Percentiles rank a stretch among this genome's conserved stretches.
Conservation (phyloP, 2,113 vertebrate genomes). For the Connochaetes taurinus region DNA sequence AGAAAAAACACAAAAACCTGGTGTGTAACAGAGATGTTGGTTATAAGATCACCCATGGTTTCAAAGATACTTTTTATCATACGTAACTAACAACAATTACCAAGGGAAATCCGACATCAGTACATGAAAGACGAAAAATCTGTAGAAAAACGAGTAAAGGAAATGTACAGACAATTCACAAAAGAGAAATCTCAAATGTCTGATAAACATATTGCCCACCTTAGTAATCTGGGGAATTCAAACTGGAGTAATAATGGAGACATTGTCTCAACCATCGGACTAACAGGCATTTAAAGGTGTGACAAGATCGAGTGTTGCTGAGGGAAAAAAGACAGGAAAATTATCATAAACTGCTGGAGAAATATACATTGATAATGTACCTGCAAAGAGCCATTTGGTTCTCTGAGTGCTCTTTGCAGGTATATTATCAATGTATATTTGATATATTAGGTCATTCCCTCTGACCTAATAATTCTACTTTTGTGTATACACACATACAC, state of each 20-base stretch:
- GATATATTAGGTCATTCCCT: not conserved
- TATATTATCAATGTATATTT: not conserved
- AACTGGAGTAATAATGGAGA: slow-evolving; percentile 8
- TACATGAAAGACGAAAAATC: not conserved
- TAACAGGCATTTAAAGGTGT: not conserved
- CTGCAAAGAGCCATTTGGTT: not conserved
- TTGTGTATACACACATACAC: not conserved
- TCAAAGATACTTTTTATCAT: not conserved
- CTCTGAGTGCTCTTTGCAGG: not conserved
- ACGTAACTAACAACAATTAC: not conserved
- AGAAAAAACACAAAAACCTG: not conserved
- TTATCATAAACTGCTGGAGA: not conserved
- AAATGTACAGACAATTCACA: not conserved
- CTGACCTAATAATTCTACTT: not conserved
- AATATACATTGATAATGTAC: not conserved
- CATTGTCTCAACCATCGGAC: not conserved
- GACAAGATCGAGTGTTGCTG: not conserved
- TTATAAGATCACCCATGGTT: not conserved
- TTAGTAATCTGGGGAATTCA: not conserved
- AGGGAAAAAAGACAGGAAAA: not conserved
- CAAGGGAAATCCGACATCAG: not conserved
- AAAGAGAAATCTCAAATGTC: not conserved
- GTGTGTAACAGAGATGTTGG: not conserved
- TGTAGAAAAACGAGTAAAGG: not conserved
- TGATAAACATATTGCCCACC: not conserved